Evolutionary conservation across 2,797 vertebrate genomes (phyloP), one percentile per base, ranked within the genome.

Genomic region (Anomalospiza imberbis): DNA sequence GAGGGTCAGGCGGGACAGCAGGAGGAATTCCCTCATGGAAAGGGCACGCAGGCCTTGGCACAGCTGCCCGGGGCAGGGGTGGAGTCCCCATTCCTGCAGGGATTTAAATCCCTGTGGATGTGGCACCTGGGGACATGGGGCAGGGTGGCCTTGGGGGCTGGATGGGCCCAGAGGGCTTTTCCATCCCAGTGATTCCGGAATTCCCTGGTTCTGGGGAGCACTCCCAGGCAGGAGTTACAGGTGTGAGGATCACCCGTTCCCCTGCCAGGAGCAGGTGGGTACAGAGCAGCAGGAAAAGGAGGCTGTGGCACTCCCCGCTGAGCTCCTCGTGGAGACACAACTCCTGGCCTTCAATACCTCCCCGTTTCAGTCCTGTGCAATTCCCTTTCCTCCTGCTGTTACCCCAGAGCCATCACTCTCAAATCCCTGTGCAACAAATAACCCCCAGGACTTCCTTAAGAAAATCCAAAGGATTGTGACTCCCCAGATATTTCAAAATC

Each of bases 181-280:
- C 63, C 53, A n/a, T 16, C 65, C 29, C 18, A 1, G 10, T 16
- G 5, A 29, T 48, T 48, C 51, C 3, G 0, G 6, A 40, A 32
- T 28, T 40, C 53, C 34, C 53, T 10, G 53, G 5, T 7, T n/a
- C 6, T 40, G 53, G 50, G 53, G 19, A 51, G 45, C 61, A 17
- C 7, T 17, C 11, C 29, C 20, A 20, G 1, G 26, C 38, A 11
- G 28, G 12, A 44, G 19, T 2, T 13, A 7, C 4, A 18, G 54
- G 38, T 3, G 73, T 24, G 60, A 54, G 71, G 20, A 63, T 45
- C 38, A 3, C 34, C 34, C 4, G 12, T 38, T 1, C 36, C 31
- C 58, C 53, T 42, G 45, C 17, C 10, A 7, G 45, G 7, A 1
- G 15, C 19, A 34, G 38, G n/a, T 5, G 62, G 47, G 22, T 29